Percentiles rank a stretch among this genome's conserved stretches.
phyloP scores from a whole-genome alignment of 2,888 invertebrate species.

The Lithophane leautieri region DNA sequence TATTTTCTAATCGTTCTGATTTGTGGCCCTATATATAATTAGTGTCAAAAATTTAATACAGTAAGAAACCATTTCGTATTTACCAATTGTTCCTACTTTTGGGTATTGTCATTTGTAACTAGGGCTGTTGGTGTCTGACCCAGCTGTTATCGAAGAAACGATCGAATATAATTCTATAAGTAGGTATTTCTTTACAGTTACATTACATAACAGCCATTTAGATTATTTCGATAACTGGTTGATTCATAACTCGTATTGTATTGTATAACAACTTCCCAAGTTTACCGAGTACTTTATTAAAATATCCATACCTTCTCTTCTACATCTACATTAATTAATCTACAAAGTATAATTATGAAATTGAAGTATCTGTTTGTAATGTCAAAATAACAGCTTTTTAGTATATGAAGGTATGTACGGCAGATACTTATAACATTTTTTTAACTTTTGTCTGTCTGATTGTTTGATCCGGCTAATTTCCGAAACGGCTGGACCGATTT shows the following conservation, averaged over 20 bases:
- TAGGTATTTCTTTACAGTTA: constrained; percentile 10
- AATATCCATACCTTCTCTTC: background rate
- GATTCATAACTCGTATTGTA: constrained; percentile 6
- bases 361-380: too few relatives aligned
- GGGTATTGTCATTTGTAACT: background rate
- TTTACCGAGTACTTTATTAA: background rate
- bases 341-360: too few relatives aligned
- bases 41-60: background rate
- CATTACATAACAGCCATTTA: constrained; percentile 2
- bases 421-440: too few relatives aligned
- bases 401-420: too few relatives aligned
- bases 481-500: too few relatives aligned
- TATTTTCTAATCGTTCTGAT: background rate
- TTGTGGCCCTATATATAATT: too few relatives aligned
- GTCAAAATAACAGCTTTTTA: too few relatives aligned
- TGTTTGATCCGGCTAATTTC: too few relatives aligned
- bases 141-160: background rate
- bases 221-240: constrained; percentile 6
- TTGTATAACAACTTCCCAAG: constrained; percentile 11
- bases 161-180: constrained; percentile 5
- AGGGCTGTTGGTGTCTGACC: too few relatives aligned
- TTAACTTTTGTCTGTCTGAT: too few relatives aligned
- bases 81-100: background rate
- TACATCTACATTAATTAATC: background rate
- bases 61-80: background rate